Conservation (phyloP, 2,888 invertebrate species). For the Eristalis arbustorum region DNA sequence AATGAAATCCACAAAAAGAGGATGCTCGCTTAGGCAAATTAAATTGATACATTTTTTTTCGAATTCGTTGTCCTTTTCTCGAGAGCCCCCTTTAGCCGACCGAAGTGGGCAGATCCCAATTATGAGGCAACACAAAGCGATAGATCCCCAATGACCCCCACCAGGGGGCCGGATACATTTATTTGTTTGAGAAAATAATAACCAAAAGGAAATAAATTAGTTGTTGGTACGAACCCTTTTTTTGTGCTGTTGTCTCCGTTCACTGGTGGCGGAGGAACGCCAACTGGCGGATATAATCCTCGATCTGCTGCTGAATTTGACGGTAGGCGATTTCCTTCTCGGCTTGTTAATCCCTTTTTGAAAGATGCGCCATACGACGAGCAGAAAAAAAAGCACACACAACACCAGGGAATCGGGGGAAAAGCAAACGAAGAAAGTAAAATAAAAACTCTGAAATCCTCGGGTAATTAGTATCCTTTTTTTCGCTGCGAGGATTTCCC, state of each 20-base stretch:
- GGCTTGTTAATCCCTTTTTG: slow-evolving; percentile 40
- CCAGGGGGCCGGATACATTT: not conserved
- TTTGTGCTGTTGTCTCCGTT: too few species aligned
- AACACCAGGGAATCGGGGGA: not conserved
- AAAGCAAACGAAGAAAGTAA: slow-evolving; percentile 3
- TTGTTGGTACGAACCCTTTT: slow-evolving; percentile 57
- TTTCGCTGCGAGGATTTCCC: not conserved
- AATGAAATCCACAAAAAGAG: slow-evolving; percentile 5
- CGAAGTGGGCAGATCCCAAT: slow-evolving; percentile 22
- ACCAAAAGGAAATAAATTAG: slow-evolving; percentile 38
- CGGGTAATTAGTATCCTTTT: slow-evolving; percentile 36
- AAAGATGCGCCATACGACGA: not conserved
- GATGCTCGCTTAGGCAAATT: not conserved
- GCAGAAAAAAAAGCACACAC: too few species aligned
- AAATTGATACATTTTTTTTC: not conserved
- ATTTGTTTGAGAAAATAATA: slow-evolving; percentile 1
- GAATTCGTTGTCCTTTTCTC: not conserved
- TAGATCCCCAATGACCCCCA: not conserved
- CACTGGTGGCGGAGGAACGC: not conserved
- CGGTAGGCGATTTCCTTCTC: not conserved
- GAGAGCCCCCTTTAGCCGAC: not conserved
- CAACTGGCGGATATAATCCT: slow-evolving; percentile 41
- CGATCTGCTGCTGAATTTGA: slow-evolving; percentile 28
- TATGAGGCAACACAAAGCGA: slow-evolving; percentile 2
- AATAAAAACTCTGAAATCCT: slow-evolving; percentile 17